Evolutionary conservation across 2,797 vertebrate species (phyloP).

Genomic region (Potorous gilbertii): DNA sequence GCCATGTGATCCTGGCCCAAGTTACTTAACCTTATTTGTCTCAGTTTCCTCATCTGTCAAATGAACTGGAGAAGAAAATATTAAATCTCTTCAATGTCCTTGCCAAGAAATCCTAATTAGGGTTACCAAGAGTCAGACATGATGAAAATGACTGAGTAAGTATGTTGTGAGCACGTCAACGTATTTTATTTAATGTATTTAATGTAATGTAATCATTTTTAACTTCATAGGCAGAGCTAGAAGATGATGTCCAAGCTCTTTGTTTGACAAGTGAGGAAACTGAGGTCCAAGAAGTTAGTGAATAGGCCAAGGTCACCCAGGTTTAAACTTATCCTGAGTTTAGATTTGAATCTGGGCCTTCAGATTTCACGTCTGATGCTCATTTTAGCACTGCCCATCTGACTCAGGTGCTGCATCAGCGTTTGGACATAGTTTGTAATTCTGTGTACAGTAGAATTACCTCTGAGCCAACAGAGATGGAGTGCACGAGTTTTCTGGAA

Average conservation of each 20-base stretch:
- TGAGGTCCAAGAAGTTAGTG: neutral
- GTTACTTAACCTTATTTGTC: neutral
- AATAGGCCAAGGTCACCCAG: neutral
- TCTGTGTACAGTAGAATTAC: neutral
- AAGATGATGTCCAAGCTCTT: neutral
- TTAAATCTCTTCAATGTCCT: neutral
- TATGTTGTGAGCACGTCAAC: neutral
- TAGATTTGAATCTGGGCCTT: neutral
- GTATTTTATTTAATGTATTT: neutral
- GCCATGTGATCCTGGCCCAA: neutral
- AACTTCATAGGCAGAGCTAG: neutral
- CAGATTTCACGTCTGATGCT: too few species aligned
- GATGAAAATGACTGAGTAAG: neutral
- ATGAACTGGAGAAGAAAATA: neutral
- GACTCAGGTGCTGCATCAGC: neutral
- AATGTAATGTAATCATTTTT: neutral
- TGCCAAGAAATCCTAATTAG: neutral
- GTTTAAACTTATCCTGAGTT: too few species aligned
- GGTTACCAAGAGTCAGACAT: neutral
- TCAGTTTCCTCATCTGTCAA: neutral
- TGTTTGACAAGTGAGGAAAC: neutral
- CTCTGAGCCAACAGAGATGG: neutral
- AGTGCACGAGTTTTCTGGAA: neutral
- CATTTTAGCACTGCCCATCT: neutral
- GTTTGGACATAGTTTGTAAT: neutral